phyloP scores from a whole-genome alignment of 1,140 invertebrate species.

The Drosophila novamexicana region DNA sequence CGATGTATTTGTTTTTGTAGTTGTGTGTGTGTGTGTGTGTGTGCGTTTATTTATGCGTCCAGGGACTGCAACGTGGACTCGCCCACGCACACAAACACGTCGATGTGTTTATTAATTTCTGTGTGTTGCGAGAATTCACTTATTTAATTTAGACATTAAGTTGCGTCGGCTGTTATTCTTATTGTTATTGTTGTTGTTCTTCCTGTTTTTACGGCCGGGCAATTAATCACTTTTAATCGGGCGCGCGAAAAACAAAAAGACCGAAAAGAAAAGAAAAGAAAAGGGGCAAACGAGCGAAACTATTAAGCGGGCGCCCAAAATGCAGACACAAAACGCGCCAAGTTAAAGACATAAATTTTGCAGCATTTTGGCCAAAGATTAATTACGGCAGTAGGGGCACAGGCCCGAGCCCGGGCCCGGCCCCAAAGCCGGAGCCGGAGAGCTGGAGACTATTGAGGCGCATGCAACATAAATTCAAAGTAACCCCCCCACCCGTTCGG shows the following conservation, averaged over 20 bases:
- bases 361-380: slow-evolving; percentile 82
- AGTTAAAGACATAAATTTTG: slow-evolving; percentile 83
- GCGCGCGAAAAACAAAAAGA: slow-evolving; percentile 30
- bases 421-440: background rate
- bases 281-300: slow-evolving; percentile 31
- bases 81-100: slow-evolving; percentile 43
- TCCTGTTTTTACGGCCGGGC: slow-evolving; percentile 40
- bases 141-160: slow-evolving; percentile 80
- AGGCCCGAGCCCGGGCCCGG: background rate
- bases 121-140: slow-evolving; percentile 60
- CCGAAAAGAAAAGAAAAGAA: slow-evolving; percentile 41
- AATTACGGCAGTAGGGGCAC: slow-evolving; percentile 64
- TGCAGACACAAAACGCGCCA: slow-evolving; percentile 38
- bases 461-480: slow-evolving; percentile 76
- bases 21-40: slow-evolving; percentile 12
- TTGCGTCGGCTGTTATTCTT: slow-evolving; percentile 40
- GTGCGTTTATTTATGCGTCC: slow-evolving; percentile 29
- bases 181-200: slow-evolving; percentile 20
- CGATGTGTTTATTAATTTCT: slow-evolving; percentile 81
- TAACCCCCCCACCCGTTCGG: background rate
- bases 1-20: background rate
- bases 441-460: slow-evolving; percentile 45
- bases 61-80: slow-evolving; percentile 23
- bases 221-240: slow-evolving; percentile 83
- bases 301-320: slow-evolving; percentile 39